Evolutionary conservation across 2,113 vertebrate species (phyloP).

Genomic region (rabbit (Oryctolagus cuniculus)): DNA sequence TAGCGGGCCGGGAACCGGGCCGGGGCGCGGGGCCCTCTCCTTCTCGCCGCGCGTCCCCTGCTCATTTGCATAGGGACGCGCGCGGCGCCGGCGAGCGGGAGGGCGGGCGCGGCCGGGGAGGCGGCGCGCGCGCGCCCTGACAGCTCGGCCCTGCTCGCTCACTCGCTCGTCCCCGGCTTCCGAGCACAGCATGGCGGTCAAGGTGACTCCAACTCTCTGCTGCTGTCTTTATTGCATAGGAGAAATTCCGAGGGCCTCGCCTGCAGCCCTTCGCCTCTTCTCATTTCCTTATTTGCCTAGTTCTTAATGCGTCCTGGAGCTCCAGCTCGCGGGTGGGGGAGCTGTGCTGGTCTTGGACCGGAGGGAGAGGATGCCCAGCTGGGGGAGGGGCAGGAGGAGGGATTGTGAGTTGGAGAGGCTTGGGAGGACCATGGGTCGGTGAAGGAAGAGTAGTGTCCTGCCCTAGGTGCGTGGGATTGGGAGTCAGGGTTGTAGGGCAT

Average conservation of each 20-base stretch:
- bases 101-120: slow-evolving; percentile 78
- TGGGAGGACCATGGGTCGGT: not conserved
- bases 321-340: slow-evolving; percentile 46
- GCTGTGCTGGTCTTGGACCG: slow-evolving; percentile 65
- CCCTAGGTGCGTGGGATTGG: slow-evolving; percentile 11
- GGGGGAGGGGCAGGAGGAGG: slow-evolving; percentile 78
- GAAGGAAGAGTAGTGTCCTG: slow-evolving; percentile 25
- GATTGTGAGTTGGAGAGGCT: slow-evolving; percentile 57
- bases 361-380: slow-evolving; percentile 75
- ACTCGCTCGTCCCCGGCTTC: slow-evolving; percentile 88
- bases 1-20: not conserved
- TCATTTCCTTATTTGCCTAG: slow-evolving; percentile 54
- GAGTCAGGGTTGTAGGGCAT: slow-evolving; percentile 53
- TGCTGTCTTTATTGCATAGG: slow-evolving; percentile 77
- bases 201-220: slow-evolving; percentile 94
- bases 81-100: slow-evolving; percentile 63
- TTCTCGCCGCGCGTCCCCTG: slow-evolving; percentile 70
- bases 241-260: slow-evolving; percentile 62
- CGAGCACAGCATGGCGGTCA: slow-evolving; percentile 97
- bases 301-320: slow-evolving; percentile 61
- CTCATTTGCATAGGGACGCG: slow-evolving; percentile 75
- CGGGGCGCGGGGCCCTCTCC: not conserved
- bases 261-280: slow-evolving; percentile 31
- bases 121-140: slow-evolving; percentile 89
- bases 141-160: slow-evolving; percentile 83